Evolutionary conservation across 2,888 invertebrate species (phyloP), one percentile per base, ranked within the genome.

Genomic region (Catocala nupta): DNA sequence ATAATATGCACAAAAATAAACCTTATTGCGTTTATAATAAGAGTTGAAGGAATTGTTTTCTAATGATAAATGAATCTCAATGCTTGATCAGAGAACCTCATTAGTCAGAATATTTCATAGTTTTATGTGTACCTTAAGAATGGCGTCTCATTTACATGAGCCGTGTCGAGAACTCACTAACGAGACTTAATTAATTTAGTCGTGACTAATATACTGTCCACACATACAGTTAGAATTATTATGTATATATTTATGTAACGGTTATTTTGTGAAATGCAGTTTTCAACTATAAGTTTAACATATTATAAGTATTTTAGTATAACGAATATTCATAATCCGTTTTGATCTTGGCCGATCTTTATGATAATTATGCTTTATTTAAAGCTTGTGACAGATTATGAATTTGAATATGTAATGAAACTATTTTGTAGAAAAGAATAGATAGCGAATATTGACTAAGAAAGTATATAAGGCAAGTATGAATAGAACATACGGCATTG

Each of bases 141-240:
- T 63, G 59, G 59, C 68, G 45, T 42, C 64, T 71, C 72, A 68
- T 80, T 79, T 77, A 69, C 67, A 75, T 74, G 65, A 66, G 49
- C 55, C 60, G 69, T 70, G 68, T 70, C 65, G 70, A 62, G 65
- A 63, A 66, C 55, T 68, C 60, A 56, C 71, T 76, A 77, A 80
- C 63, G 71, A 76, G 59, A 63, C 45, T 63, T 73, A 70, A 76
- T 81, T 80, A 73, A 80, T 70, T 58, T 58, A 65, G 55, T 56
- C 48, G 53, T 75, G 65, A 78, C 59, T 69, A 67, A 76, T 73
- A 57, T 54, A 63, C 45, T 64, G 53, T 59, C 55, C 33, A 57
- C 7, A 50, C 49, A 47, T 58, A 65, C 60, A 57, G 63, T 56
- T 64, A 75, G 42, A 39, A 39, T 51, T 55, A 50, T 58, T 45